Evolutionary conservation across 2,888 invertebrate genomes (phyloP).

Genomic region (Apamea epomidion): DNA sequence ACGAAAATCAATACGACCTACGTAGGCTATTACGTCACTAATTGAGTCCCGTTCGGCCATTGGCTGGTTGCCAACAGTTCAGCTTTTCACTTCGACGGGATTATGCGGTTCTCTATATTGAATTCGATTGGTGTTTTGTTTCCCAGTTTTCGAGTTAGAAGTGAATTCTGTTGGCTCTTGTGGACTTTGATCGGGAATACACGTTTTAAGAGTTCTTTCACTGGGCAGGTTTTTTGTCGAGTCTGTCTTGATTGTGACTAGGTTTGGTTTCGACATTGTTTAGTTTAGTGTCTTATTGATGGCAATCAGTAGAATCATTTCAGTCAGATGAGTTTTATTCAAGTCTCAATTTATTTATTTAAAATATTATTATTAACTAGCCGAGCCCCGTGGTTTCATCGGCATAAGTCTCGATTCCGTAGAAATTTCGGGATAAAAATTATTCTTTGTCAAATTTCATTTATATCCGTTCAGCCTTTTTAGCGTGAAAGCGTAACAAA

Average conservation of each 20-base stretch:
- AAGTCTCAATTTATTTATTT: neutral
- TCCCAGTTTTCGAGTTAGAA: constrained; percentile 60
- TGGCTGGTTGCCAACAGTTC: constrained; percentile 74
- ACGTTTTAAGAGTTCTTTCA: constrained; percentile 28
- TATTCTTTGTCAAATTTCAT: neutral
- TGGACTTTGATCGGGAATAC: constrained; percentile 39
- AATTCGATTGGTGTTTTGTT: constrained; percentile 67
- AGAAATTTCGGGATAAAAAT: neutral
- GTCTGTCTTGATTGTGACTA: neutral
- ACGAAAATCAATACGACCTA: constrained; percentile 71
- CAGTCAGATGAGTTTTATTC: neutral
- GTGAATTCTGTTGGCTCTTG: constrained; percentile 47
- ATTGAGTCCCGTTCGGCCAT: constrained; percentile 74
- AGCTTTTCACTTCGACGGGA: constrained; percentile 82
- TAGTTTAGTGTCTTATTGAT: neutral
- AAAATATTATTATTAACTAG: neutral
- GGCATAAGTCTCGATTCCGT: neutral
- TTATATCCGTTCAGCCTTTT: neutral
- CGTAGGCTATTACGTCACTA: constrained; percentile 80
- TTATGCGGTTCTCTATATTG: constrained; percentile 74
- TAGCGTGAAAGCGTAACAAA: neutral
- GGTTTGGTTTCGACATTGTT: neutral
- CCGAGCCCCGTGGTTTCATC: neutral
- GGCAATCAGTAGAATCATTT: neutral
- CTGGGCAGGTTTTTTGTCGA: neutral